phyloP scores from a whole-genome alignment of 2,888 invertebrate genomes.

The Amorpha juglandis region DNA sequence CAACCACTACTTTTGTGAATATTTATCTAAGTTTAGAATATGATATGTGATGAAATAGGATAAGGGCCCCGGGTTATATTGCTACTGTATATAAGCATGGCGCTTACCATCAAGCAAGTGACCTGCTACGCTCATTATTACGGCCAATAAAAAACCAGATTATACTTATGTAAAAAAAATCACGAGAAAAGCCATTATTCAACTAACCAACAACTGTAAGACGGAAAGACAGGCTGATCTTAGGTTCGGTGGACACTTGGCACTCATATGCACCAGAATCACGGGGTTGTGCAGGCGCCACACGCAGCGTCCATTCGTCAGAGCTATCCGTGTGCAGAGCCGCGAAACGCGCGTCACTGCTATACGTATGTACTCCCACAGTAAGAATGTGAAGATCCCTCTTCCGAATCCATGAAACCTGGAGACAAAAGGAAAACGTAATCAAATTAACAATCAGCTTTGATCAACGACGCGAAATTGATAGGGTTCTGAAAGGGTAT shows the following conservation, averaged over 20 bases:
- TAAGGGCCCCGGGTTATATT: too few relatives aligned
- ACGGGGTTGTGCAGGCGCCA: constrained; percentile 86
- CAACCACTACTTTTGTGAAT: too few relatives aligned
- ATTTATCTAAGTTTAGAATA: too few relatives aligned
- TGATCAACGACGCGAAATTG: constrained; percentile 19
- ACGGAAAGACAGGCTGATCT: constrained; percentile 90
- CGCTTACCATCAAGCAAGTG: too few relatives aligned
- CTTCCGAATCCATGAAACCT: constrained; percentile 96
- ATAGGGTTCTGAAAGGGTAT: constrained; percentile 18
- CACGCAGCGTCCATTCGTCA: constrained; percentile 86
- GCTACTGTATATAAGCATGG: too few relatives aligned
- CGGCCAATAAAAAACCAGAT: too few relatives aligned
- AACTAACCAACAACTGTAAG: constrained; percentile 91
- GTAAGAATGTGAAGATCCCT: constrained; percentile 90
- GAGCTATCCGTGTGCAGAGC: constrained; percentile 87
- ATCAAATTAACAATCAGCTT: constrained; percentile 23
- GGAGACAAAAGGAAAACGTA: constrained; percentile 45
- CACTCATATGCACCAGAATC: constrained; percentile 96
- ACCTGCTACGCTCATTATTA: too few relatives aligned
- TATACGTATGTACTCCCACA: constrained; percentile 87
- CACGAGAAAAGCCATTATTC: background rate
- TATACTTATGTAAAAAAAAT: too few relatives aligned
- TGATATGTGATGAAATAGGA: too few relatives aligned
- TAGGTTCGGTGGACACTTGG: constrained; percentile 96
- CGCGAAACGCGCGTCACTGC: constrained; percentile 87